Evolutionary conservation across 37 sponge, comb jelly and placozoan genomes (phyloP).

Genomic region (Amphimedon queenslandica): DNA sequence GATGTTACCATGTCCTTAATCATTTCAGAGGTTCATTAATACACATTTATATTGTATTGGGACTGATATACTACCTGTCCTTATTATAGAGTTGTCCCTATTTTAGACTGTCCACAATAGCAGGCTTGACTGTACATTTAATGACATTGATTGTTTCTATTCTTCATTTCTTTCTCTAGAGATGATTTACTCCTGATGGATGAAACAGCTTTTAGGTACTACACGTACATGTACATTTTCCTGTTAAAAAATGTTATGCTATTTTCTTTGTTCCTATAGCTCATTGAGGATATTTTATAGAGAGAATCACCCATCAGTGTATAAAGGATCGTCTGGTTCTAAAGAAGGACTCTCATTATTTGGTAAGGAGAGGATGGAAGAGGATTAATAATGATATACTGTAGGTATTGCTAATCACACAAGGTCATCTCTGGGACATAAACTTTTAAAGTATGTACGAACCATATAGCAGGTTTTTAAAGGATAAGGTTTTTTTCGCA

Average conservation of each 20-base stretch:
- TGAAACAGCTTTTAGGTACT: constrained; percentile 67
- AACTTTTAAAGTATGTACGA: constrained; percentile 70
- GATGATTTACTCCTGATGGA: constrained; percentile 67
- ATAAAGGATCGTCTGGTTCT: constrained; percentile 57
- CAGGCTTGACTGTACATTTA: too few species aligned
- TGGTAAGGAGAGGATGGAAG: too few species aligned
- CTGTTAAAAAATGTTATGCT: too few species aligned
- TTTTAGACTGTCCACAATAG: too few species aligned
- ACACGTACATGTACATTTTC: too few species aligned
- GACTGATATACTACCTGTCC: too few species aligned
- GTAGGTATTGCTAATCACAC: constrained; percentile 87
- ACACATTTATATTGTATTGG: too few species aligned
- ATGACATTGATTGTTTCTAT: background rate
- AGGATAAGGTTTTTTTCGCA: too few species aligned
- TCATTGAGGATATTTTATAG: constrained; percentile 92
- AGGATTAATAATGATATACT: too few species aligned
- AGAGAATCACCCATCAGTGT: constrained; percentile 91
- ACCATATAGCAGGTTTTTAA: too few species aligned
- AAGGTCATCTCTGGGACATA: constrained; percentile 74
- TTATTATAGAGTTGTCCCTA: too few species aligned
- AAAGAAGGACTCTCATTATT: constrained; percentile 97
- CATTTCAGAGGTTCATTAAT: background rate
- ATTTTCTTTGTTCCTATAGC: too few species aligned
- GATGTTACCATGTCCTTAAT: background rate
- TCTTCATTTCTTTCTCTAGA: constrained; percentile 13